Base-by-base conservation (phyloP, 2,113 vertebrate genomes). In the Motacilla alba region DNA sequence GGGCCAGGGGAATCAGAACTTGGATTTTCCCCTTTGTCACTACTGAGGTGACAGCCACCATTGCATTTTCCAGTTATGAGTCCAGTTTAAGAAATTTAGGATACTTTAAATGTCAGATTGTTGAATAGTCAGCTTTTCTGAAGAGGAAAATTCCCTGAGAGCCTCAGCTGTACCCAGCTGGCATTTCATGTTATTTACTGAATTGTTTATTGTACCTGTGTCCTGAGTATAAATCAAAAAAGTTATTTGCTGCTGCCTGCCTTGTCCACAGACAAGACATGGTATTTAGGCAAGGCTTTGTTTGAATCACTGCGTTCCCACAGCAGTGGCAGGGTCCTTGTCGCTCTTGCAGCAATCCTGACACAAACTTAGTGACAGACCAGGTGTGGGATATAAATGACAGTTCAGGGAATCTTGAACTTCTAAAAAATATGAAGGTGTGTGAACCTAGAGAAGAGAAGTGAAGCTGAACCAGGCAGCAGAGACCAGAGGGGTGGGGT, bases 151-250 rank as follows among this genome's bases (percentile, higher is more conserved):
- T 72, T 84, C 53, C 35, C 41, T 31, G 31, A 47, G 44, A 91
- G 31, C 31, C 47, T 49, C 26, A 89, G 68, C 4, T 12, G 37
- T 90, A 72, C 63, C 70, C 31, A 76, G 68, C 7, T 91, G 58
- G 52, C 49, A 82, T 82, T 96, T 87, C 4, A 55, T 59, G 59
- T 91, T 91, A 62, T 91, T 74, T 93, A 91, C 39, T 8, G 13
- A 68, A 68, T 81, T 91, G 27, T 13, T 84, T 91, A 30, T 72
- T 94, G 84, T 93, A 95, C 73, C 74, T 89, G 56, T 75, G 70
- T 75, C 39, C 37, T 1, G 4, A 87, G 44, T 41, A 78, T 68
- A 75, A 81, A 87, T n/a, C 60, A 79, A 49, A 70, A 59, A 72
- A 72, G 15, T 46, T 87, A 77, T 95, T 87, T 85, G 43, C 60